Evolutionary conservation across 2,797 vertebrate genomes (phyloP).

Genomic region (Pipistrellus kuhlii): DNA sequence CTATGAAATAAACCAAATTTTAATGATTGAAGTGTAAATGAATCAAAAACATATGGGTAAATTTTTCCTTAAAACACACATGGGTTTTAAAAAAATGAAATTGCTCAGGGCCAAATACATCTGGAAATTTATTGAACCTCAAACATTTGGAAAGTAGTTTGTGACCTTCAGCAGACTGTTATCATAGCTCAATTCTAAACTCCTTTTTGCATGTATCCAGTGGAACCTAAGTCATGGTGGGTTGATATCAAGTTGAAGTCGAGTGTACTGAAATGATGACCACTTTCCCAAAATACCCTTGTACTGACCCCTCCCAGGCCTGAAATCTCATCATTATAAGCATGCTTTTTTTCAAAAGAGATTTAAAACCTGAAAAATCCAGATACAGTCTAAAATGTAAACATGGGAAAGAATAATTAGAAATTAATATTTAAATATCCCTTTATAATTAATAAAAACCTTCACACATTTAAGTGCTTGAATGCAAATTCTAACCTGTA

Average conservation of each 20-base stretch:
- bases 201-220: background rate
- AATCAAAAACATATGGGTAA: conserved; percentile 72
- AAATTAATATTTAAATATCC: conserved; percentile 29
- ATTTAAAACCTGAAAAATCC: background rate
- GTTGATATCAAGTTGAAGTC: background rate
- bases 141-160: conserved; percentile 65
- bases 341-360: background rate
- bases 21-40: conserved; percentile 74
- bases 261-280: background rate
- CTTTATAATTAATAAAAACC: background rate
- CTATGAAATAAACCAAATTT: conserved; percentile 66
- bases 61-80: conserved; percentile 73
- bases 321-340: background rate
- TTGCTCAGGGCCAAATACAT: conserved; percentile 62
- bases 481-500: background rate
- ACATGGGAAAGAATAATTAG: background rate
- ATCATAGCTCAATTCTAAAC: background rate
- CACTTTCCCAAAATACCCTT: background rate
- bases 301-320: background rate
- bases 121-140: conserved; percentile 71
- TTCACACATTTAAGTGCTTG: background rate
- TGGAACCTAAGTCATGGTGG: background rate
- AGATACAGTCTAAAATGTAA: background rate
- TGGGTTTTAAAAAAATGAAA: conserved; percentile 66
- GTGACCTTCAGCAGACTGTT: conserved; percentile 58